phyloP scores from a whole-genome alignment of 1,140 invertebrate species.

The Formica selysi region DNA sequence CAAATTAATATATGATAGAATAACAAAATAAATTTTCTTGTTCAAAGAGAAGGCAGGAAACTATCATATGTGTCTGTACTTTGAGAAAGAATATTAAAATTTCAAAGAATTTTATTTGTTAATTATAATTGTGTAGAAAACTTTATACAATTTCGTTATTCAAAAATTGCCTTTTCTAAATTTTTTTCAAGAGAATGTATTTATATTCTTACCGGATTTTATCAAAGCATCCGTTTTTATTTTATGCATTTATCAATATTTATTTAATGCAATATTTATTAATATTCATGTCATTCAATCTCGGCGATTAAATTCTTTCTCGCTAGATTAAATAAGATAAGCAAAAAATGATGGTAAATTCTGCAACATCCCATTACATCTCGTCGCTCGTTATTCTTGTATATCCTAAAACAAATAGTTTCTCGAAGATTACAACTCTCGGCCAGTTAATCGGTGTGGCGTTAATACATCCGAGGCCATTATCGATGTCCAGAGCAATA shows the following conservation, averaged over 20 bases:
- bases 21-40: slow-evolving; percentile 21
- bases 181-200: not conserved
- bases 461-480: not conserved
- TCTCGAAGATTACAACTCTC: slow-evolving; percentile 23
- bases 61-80: not conserved
- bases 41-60: not conserved
- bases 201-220: not conserved
- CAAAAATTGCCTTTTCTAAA: not conserved
- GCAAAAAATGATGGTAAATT: not conserved
- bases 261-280: not conserved
- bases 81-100: not conserved
- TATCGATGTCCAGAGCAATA: not conserved
- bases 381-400: not conserved
- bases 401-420: slow-evolving; percentile 11
- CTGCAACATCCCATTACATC: slow-evolving; percentile 6
- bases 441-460: not conserved
- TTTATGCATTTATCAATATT: too few relatives aligned
- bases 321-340: not conserved
- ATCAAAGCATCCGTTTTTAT: not conserved
- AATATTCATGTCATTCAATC: not conserved
- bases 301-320: slow-evolving; percentile 1
- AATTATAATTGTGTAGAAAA: not conserved
- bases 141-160: not conserved
- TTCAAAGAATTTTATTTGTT: not conserved
- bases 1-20: slow-evolving; percentile 20